Evolutionary conservation across 2,113 vertebrate genomes (phyloP), one percentile per base, ranked within the genome.

Genomic region (Chionodraco myersi): DNA sequence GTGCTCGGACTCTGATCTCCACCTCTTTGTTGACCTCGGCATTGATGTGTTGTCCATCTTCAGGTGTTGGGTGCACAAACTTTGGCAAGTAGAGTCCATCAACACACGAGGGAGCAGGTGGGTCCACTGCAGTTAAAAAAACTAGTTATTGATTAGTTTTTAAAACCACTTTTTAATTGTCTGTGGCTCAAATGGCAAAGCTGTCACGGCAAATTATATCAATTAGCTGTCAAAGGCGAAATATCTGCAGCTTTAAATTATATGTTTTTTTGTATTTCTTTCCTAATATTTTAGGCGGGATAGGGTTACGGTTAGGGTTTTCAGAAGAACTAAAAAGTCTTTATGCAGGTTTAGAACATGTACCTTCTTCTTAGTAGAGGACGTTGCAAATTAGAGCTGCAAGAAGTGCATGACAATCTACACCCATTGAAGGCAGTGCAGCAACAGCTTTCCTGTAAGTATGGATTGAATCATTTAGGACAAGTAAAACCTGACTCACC

Each of bases 1-100:
- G n/a, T 2, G 92, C 92, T 67, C 81, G 90, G 44, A 94, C 68
- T 74, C 54, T 83, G 77, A 94, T 88, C 82, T 91, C 88, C 52
- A 93, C 1, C 11, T 92, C 85, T 81, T 83, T 86, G 80, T 86
- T 68, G 64, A 88, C 76, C 72, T 75, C 76, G 30, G 86, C 90
- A 1, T 45, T 10, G 14, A 94, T 44, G 2, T 1, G 63, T 0
- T 34, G 69, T 85, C 86, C 91, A 44, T 93, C 10, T 6, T 0
- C 1, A 47, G 94, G 94, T 6, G 94, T 93, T 51, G 94, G 94
- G 4, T 18, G 0, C 8, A 92, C 12, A 6, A 93, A 82, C 72
- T 0, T 52, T 0, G 94, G 93, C 59, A 94, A 8, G 75, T 84
- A 93, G 2, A 4, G 7, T 58, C 94, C 94, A 6, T 91, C 90